Evolutionary conservation across 2,888 invertebrate genomes (phyloP).

Genomic region (Sycophila texana): DNA sequence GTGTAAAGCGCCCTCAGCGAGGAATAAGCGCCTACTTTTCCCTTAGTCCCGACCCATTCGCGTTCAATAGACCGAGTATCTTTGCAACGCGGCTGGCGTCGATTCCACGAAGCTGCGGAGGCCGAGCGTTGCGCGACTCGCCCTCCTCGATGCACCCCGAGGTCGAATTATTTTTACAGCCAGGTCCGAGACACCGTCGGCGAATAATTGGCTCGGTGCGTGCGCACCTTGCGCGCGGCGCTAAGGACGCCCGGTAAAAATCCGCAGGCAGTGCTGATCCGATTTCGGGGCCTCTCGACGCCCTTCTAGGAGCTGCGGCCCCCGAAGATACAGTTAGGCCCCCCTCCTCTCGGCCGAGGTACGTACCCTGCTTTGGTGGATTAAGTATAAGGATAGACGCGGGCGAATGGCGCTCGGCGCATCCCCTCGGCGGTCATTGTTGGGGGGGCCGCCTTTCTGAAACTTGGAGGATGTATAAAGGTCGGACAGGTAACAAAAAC

Average conservation of each 20-base stretch:
- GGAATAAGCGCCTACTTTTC: too few relatives aligned
- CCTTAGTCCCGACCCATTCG: background rate
- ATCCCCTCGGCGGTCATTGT: background rate
- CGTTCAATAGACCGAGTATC: background rate
- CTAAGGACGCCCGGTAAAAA: conserved; percentile 13
- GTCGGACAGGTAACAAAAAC: conserved; percentile 36
- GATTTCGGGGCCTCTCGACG: background rate
- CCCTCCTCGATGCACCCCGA: too few relatives aligned
- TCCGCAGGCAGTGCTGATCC: conserved; percentile 11
- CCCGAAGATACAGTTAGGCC: conserved; percentile 33
- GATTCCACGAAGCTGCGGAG: too few relatives aligned
- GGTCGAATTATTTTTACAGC: too few relatives aligned
- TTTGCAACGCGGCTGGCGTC: background rate
- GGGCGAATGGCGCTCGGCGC: background rate
- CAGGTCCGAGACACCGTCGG: background rate
- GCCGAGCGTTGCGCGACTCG: too few relatives aligned
- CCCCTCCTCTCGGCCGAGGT: background rate
- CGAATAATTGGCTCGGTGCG: background rate
- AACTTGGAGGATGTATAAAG: background rate
- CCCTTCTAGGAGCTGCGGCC: conserved; percentile 6
- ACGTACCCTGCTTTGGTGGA: background rate
- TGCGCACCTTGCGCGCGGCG: conserved; percentile 11
- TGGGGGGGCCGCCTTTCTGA: background rate
- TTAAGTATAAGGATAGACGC: conserved; percentile 4
- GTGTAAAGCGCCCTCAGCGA: conserved; percentile 21